Conservation (phyloP, 2,797 vertebrate species). For the Columba guinea region DNA sequence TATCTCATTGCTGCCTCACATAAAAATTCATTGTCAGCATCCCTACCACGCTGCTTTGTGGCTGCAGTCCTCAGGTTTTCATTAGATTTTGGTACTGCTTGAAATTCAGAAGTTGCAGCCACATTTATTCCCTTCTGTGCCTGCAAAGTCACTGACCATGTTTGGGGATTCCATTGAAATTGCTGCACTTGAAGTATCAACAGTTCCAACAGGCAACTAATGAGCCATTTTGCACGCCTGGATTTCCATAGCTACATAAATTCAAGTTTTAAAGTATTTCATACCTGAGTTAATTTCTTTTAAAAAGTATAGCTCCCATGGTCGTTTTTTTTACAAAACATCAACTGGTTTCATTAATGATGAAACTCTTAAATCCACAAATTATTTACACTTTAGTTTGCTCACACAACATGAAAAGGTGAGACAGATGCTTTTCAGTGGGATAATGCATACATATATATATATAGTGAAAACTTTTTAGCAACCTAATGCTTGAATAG, state of each 20-base stretch:
- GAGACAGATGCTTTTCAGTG: background rate
- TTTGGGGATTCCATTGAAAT: background rate
- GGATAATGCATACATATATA: rapidly evolving
- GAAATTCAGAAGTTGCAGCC: background rate
- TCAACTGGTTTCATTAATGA: background rate
- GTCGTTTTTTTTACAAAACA: background rate
- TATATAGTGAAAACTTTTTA: background rate
- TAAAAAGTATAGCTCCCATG: background rate
- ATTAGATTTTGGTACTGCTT: background rate
- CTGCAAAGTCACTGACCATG: background rate
- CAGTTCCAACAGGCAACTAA: background rate
- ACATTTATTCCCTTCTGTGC: background rate
- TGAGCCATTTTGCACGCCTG: rapidly evolving
- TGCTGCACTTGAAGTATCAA: background rate
- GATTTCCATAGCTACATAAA: background rate
- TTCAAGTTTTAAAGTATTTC: background rate
- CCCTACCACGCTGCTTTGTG: background rate
- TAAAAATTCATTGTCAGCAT: background rate
- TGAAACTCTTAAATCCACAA: background rate
- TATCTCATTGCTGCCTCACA: rapidly evolving
- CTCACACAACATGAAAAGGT: background rate
- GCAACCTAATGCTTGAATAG: background rate
- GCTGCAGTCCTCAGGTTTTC: background rate
- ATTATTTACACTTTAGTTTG: background rate
- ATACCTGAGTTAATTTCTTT: background rate